These are phyloP conservation scores for Dendroctonus valens DNA, from an alignment of 1,140 invertebrate genomes.

Conservation along the genomic window DNA sequence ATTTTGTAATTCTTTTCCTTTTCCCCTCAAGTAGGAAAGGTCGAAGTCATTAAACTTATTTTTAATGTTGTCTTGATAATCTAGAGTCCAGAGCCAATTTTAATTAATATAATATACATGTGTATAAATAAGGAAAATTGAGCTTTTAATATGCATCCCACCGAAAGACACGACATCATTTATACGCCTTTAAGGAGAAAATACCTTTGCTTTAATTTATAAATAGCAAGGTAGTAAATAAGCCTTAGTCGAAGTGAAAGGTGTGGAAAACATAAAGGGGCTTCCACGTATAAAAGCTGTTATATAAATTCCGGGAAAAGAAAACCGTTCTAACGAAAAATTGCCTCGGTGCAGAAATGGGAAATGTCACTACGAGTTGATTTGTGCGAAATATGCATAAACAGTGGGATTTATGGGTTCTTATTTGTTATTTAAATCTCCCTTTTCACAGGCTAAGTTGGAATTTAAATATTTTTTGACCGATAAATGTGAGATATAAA, in stretches of 20 bases:
- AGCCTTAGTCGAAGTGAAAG: constrained; percentile 7
- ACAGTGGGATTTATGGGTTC: constrained; percentile 11
- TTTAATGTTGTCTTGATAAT: too few relatives aligned
- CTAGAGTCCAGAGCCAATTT: too few relatives aligned
- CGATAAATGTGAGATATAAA: too few relatives aligned
- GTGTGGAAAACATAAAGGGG: background rate
- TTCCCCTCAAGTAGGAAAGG: too few relatives aligned
- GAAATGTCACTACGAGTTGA: constrained; percentile 15
- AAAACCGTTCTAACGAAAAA: constrained; percentile 15
- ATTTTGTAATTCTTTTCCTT: too few relatives aligned
- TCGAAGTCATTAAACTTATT: too few relatives aligned
- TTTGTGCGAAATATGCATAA: constrained; percentile 22
- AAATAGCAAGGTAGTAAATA: constrained; percentile 8
- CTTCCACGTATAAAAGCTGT: constrained; percentile 6
- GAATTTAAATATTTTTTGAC: too few relatives aligned
- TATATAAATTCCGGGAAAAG: constrained; percentile 11
- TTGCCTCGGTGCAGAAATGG: constrained; percentile 17
- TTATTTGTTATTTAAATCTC: constrained; percentile 16
- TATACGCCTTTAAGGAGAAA: background rate
- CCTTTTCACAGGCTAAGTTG: background rate
- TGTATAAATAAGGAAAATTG: too few relatives aligned
- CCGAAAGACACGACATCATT: too few relatives aligned
- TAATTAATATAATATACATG: too few relatives aligned
- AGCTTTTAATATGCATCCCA: too few relatives aligned
- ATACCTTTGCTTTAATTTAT: constrained; percentile 15